Percentiles rank a stretch among this genome's conserved stretches.
phyloP scores from a whole-genome alignment of 2,797 vertebrate species.

The Adelosebastes latens region DNA sequence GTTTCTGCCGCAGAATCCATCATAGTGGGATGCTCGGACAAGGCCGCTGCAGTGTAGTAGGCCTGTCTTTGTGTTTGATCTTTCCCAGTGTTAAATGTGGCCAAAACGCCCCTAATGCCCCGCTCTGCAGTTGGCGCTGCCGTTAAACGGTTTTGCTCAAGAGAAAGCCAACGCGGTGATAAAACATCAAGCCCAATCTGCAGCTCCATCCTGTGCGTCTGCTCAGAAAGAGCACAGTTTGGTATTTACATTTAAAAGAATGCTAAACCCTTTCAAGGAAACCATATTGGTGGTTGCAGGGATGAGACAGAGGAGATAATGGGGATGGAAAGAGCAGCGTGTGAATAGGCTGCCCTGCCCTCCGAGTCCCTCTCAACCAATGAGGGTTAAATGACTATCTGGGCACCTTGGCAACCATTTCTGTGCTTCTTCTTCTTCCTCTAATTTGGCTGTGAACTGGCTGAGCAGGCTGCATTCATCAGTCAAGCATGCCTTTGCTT shows the following conservation, averaged over 20 bases:
- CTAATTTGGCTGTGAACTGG: conserved; percentile 52
- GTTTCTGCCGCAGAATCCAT: conserved; percentile 4
- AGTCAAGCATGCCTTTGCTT: conserved; percentile 13
- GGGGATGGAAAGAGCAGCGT: conserved; percentile 72
- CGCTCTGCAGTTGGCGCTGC: conserved; percentile 23
- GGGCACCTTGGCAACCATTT: conserved; percentile 79
- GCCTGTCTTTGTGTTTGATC: conserved; percentile 53
- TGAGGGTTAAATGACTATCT: conserved; percentile 78
- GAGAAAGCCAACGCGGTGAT: conserved; percentile 41
- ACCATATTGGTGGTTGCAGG: conserved; percentile 46
- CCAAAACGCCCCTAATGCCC: conserved; percentile 42
- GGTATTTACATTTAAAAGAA: conserved; percentile 76
- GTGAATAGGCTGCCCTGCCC: conserved; percentile 70
- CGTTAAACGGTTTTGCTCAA: conserved; percentile 45
- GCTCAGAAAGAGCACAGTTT: conserved; percentile 60
- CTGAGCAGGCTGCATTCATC: conserved; percentile 44
- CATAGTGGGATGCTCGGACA: conserved; percentile 37
- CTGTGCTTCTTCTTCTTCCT: conserved; percentile 49
- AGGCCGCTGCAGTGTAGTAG: conserved; percentile 37
- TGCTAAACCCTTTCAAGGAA: conserved; percentile 59
- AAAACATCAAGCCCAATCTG: conserved; percentile 66
- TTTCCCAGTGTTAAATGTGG: conserved; percentile 52
- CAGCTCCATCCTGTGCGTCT: conserved; percentile 37
- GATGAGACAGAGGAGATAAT: conserved; percentile 72
- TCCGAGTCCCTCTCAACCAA: conserved; percentile 69